These are phyloP conservation scores for Drosophila ironensis DNA, from an alignment of 1,140 invertebrate species.

Conservation along the genomic window DNA sequence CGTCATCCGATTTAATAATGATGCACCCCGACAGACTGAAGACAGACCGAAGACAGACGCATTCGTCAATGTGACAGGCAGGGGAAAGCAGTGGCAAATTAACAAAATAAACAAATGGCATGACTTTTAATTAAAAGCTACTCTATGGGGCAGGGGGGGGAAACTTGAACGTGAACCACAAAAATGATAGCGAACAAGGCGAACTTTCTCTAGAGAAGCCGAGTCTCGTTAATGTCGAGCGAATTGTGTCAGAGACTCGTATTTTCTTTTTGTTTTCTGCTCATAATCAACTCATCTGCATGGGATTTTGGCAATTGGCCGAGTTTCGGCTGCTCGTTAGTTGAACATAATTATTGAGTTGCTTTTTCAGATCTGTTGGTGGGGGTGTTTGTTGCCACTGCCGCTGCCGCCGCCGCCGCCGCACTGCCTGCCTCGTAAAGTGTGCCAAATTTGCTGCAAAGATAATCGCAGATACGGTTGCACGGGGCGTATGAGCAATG, in stretches of 20 bases:
- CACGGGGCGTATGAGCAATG: constrained; percentile 69
- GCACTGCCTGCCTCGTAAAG: constrained; percentile 53
- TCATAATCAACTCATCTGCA: constrained; percentile 75
- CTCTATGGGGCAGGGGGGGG: constrained; percentile 16
- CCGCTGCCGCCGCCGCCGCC: no score
- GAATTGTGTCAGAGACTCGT: constrained; percentile 36
- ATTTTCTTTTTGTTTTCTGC: constrained; percentile 14
- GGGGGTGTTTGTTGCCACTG: constrained; percentile 44
- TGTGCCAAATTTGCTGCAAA: constrained; percentile 62
- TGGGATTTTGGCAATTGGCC: constrained; percentile 72
- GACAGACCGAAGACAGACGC: constrained; percentile 32
- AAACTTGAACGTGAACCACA: constrained; percentile 50
- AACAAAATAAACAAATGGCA: constrained; percentile 73
- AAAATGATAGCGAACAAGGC: not conserved
- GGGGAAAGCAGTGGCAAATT: constrained; percentile 63
- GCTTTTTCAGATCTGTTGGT: constrained; percentile 7
- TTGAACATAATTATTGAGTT: constrained; percentile 42
- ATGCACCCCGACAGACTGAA: constrained; percentile 25
- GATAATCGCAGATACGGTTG: constrained; percentile 29
- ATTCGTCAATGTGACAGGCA: constrained; percentile 60
- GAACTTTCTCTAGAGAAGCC: constrained; percentile 36
- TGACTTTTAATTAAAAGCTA: constrained; percentile 58
- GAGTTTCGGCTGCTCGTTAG: constrained; percentile 70
- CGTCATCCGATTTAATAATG: constrained; percentile 75
- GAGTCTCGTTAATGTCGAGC: constrained; percentile 35